Base-by-base conservation (phyloP, 92 coral and sea anemone species). In the Heliopora coerulea region DNA sequence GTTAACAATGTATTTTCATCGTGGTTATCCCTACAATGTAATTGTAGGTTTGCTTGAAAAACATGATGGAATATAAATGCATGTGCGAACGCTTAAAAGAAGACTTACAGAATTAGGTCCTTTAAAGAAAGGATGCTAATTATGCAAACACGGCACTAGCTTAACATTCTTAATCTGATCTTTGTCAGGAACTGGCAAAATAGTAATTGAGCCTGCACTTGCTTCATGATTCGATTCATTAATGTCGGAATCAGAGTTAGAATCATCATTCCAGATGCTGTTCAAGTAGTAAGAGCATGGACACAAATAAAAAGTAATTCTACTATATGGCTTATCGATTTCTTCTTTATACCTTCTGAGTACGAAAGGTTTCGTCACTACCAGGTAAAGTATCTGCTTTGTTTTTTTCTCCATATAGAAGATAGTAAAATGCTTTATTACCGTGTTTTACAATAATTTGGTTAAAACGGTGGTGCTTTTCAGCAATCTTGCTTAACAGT, bases 391-490 rank as follows among this genome's bases (percentile, higher is more conserved):
- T 80, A 56, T 49, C 54, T 34, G 79, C 89, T 77, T 48, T 74
- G 49, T 24, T 75, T 78, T 85, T 85, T 54, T 68, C 82, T 59
- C 65, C 69, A 78, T 80, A 81, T 59, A 75, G 86, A 26, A 86
- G 63, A 68, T 78, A 75, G 40, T 82, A 79, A 68, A 68, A 73
- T 27, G 56, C 61, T 73, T 63, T 86, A 52, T 74, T 62, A 83
- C 74, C 70, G 69, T 80, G 67, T 68, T 46, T 82, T 59, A 75
- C 60, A 65, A 83, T 80, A 80, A 76, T 88, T 80, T 80, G 84
- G 74, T 84, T 85, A 74, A 79, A 80, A 69, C 84, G 75, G 79
- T 84, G 81, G 63, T 87, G 86, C 75, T 83, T 87, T 72, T 83
- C 86, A 12, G 83, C 85, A 40, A 85, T 85, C 78, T 87, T 87